Conservation (phyloP, 2,888 invertebrate species). For the Pelosia muscerda region DNA sequence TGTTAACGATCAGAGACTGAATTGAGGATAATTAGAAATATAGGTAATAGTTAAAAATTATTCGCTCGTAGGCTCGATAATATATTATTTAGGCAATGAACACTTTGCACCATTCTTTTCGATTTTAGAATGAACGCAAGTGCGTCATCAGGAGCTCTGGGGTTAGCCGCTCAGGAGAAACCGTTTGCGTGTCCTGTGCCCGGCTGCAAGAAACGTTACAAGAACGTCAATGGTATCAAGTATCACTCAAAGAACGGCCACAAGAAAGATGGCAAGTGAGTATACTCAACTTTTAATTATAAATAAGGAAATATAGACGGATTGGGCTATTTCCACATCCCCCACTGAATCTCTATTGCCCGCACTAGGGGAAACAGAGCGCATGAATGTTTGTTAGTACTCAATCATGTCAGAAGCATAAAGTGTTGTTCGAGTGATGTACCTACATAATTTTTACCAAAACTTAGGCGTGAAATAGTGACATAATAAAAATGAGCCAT, state of each 20-base stretch:
- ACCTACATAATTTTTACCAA: too few species aligned
- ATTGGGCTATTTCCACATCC: too few species aligned
- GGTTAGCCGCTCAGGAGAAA: constrained; percentile 88
- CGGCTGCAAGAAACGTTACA: constrained; percentile 95
- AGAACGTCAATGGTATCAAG: constrained; percentile 95
- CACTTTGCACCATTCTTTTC: neutral
- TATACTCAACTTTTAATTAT: too few species aligned
- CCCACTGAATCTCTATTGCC: too few species aligned
- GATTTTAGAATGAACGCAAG: constrained; percentile 70
- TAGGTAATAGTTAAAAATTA: too few species aligned
- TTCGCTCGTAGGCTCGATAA: neutral
- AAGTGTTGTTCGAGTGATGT: too few species aligned
- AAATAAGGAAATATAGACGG: too few species aligned
- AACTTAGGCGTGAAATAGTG: too few species aligned
- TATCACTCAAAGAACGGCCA: constrained; percentile 96
- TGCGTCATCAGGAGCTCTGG: constrained; percentile 70
- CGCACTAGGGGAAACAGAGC: too few species aligned
- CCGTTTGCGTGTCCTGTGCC: constrained; percentile 95
- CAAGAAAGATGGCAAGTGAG: constrained; percentile 93
- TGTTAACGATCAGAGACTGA: neutral
- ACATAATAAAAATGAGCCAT: too few species aligned
- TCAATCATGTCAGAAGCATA: too few species aligned
- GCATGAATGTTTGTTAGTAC: too few species aligned
- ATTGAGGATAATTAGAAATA: neutral
- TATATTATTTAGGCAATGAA: neutral